Evolutionary conservation across 2,797 vertebrate species (phyloP), one percentile per base, ranked within the genome.

Genomic region (Pangasius krempfi): DNA sequence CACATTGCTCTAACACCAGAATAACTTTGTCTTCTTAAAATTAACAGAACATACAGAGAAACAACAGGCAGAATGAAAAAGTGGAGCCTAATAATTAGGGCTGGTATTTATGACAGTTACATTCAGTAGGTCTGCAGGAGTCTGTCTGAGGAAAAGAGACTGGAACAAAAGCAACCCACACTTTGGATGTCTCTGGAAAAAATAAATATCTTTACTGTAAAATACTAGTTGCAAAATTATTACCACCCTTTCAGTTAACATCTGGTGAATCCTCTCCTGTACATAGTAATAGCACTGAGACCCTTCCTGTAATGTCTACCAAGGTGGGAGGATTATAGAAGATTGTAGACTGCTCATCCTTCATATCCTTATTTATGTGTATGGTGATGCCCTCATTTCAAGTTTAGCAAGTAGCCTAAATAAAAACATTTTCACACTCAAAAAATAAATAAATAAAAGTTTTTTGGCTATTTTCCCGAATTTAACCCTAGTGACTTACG

Each of bases 91-190:
- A 64, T 82, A 83, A 83, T 47, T 44, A 64, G 40, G 13, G 37
- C 14, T 83, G 80, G 62, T 83, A 47, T 64, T 64, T 83, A 82
- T 62, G 37, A 82, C 80, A 40, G 56, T 37, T 60, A 64, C 40
- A n/a, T 14, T 64, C 4, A 40, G 22, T 16, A 62, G 40, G 40
- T 64, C 58, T 62, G 58, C 80, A 62, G 3, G 37, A 82, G 80
- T 62, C 56, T 83, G 37, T 47, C 58, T 64, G 30, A 60, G 33
- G 30, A 81, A 37, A n/a, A 82, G 33, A 62, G 56, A 62, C 54
- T 62, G 12, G 12, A 14, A 82, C 80, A 82, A 62, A 62, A 54
- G 22, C 80, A 44, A 82, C 58, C 4, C 25, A 44, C 10, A 62
- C 56, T 44, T 64, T 56, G 18, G 52, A 80, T 33, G 50, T 76